Evolutionary conservation across 2,888 invertebrate genomes (phyloP), one percentile per base, ranked within the genome.

Genomic region (Eupithecia subfuscata): DNA sequence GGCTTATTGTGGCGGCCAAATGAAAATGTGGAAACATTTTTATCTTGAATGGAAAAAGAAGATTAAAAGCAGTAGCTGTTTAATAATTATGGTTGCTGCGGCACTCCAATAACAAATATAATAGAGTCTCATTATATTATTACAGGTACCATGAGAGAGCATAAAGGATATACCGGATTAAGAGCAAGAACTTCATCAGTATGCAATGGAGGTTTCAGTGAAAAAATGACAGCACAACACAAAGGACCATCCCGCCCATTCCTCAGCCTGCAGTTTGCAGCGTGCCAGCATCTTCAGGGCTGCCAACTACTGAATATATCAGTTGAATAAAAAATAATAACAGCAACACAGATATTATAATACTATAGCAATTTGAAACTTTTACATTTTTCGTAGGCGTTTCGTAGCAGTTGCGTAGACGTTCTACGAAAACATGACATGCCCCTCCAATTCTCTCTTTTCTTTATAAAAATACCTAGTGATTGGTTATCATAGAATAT

Each of bases 201-300:
- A 86, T 85, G 81, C 86, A 81, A 77, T 79, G 74, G 67, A 77
- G 81, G 84, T 81, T 75, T 78, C 79, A 73, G 79, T 81, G 80
- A 82, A 82, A 81, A 85, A 85, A 85, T 82, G 76, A 79, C 80
- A 75, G 76, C 81, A 77, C 70, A 80, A 81, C 77, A 75, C 79
- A 79, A 79, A 77, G 79, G 75, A 52, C 70, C 69, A 83, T 79
- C 78, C 81, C 79, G 80, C 80, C 76, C 71, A 79, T 80, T 78
- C 65, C 78, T 84, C 73, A 74, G 45, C 45, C 80, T 80, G 79
- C 79, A 69, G 71, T 67, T 70, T 45, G 74, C 64, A 60, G 70
- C 30, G 63, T 40, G 67, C 60, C 73, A 65, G 52, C 30, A 34
- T 37, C 11, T 56, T 37, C 8, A 77, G 74, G 77, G 75, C 8